Evolutionary conservation across 2,888 invertebrate genomes (phyloP).

Genomic region (Crematogaster levior): DNA sequence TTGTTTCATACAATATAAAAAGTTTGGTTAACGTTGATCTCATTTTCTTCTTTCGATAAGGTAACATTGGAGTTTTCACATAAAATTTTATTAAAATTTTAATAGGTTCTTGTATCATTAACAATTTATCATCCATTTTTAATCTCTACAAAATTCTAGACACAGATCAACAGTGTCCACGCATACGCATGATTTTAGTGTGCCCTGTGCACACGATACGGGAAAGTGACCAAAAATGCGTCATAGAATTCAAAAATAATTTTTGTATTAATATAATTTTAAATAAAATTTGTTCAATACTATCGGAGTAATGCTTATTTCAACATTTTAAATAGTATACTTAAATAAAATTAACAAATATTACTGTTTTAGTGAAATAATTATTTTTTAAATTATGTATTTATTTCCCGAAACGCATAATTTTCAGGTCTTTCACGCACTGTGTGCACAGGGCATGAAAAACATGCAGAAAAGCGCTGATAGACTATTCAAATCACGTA

Average conservation of each 20-base stretch:
- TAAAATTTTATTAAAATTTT: not conserved
- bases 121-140: not conserved
- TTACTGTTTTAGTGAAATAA: not conserved
- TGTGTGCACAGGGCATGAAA: not conserved
- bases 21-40: too few species aligned
- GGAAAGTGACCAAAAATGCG: too few species aligned
- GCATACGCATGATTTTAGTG: not conserved
- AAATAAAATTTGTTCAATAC: too few species aligned
- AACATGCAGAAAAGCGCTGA: not conserved
- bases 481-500: not conserved
- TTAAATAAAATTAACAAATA: not conserved
- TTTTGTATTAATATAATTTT: too few species aligned
- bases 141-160: not conserved
- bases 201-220: not conserved
- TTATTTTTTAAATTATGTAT: too few species aligned
- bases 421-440: not conserved
- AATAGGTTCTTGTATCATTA: not conserved
- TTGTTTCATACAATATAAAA: too few species aligned
- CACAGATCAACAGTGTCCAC: not conserved
- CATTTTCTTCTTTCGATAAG: too few species aligned
- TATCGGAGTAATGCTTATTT: not conserved
- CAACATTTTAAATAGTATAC: not conserved
- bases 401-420: not conserved
- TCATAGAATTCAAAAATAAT: too few species aligned
- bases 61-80: too few species aligned